Evolutionary conservation across 1,140 invertebrate genomes (phyloP), one percentile per base, ranked within the genome.

Genomic region (Vollenhovia emeryi): DNA sequence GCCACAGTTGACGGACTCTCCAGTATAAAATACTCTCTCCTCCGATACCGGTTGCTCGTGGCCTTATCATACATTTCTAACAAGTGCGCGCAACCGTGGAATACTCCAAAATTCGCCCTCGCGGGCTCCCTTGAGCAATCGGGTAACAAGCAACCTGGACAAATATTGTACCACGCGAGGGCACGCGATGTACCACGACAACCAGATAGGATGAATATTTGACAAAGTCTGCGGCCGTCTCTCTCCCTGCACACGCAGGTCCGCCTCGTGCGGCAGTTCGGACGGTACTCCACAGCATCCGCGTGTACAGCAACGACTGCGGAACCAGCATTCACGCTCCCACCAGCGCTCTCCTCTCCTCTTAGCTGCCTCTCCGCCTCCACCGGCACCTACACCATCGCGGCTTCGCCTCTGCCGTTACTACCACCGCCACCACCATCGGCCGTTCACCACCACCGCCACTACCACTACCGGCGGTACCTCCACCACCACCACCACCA

Each of bases 301-400:
- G 85, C 76, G 80, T 68, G 75, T 79, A 64, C 74, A 87, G 82
- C 59, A 71, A 86, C 75, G 86, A 82, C 90, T 83, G 76, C 85
- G 55, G 86, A 89, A 79, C 76, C 89, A 86, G 90, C 90, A 48
- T 66, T 78, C 84, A 73, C 78, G 84, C 90, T 91, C 91, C 91
- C 91, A 91, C 91, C 90, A 90, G 66, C 71, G 74, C 62, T 3
- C 15, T 45, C 18, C 60, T 45, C 57, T 74, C 57, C 79, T 74
- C 62, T 55, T 40, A 79, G 83, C 85, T 78, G 87, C 82, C 71
- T 68, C 87, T 59, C 66, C 76, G 74, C 74, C 66, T 59, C 86
- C 36, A 59, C 48, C 55, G 11, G 45, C 40, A 48, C 74, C 55
- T 74, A 60, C 43, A 59, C 80, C 55, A 62, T 15, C 43, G 7